Evolutionary conservation across 2,888 invertebrate species (phyloP).

Genomic region (Alcis repandata): DNA sequence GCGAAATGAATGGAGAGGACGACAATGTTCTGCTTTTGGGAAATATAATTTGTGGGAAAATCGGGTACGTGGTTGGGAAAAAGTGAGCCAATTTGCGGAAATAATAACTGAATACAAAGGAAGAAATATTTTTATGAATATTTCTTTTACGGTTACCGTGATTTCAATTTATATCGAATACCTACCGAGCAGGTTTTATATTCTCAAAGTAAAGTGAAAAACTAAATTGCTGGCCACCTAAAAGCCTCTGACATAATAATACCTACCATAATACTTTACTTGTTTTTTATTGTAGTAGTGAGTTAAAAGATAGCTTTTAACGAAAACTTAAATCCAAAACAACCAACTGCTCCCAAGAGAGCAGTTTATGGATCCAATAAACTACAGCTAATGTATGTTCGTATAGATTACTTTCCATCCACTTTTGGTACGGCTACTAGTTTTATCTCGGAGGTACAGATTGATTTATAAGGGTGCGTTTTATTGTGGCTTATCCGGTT

Average conservation of each 20-base stretch:
- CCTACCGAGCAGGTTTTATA: background rate
- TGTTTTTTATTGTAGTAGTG: too few relatives aligned
- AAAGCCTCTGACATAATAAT: too few relatives aligned
- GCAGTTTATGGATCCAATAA: constrained; percentile 25
- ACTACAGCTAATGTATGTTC: constrained; percentile 27
- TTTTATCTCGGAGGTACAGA: constrained; percentile 63
- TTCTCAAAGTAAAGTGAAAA: too few relatives aligned
- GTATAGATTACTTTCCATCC: constrained; percentile 42
- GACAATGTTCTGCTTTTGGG: constrained; percentile 40
- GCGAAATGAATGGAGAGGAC: constrained; percentile 52
- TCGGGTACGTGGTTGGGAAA: constrained; percentile 22
- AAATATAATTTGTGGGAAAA: constrained; percentile 39
- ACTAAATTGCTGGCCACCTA: too few relatives aligned
- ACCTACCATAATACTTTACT: too few relatives aligned
- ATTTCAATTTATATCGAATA: constrained; percentile 1
- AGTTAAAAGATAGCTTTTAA: background rate
- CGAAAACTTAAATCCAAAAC: constrained; percentile 11
- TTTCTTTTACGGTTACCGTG: background rate
- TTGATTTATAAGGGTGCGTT: constrained; percentile 73
- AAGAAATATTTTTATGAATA: constrained; percentile 14
- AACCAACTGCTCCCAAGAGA: constrained; percentile 25
- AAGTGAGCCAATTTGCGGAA: constrained; percentile 29
- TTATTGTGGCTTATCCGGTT: constrained; percentile 68
- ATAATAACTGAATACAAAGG: constrained; percentile 18
- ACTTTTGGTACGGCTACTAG: constrained; percentile 43